Evolutionary conservation across 2,113 vertebrate genomes (phyloP).

Genomic region (Lipotes vexillifer): DNA sequence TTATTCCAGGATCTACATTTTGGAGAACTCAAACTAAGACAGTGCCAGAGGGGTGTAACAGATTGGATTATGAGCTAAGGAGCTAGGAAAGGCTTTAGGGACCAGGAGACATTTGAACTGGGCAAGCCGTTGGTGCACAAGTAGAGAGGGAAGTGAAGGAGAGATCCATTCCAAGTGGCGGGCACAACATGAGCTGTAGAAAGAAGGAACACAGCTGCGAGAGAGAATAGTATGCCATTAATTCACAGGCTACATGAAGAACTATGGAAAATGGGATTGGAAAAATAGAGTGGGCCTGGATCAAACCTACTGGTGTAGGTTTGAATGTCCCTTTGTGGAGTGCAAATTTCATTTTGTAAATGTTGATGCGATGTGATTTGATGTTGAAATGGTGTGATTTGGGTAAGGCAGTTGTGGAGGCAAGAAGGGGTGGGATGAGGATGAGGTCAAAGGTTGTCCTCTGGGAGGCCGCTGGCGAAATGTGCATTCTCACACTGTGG

Average conservation of each 20-base stretch:
- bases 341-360: neutral
- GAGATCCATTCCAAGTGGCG: neutral
- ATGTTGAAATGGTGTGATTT: neutral
- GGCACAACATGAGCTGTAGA: neutral
- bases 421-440: neutral
- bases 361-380: neutral
- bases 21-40: neutral
- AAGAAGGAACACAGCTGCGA: neutral
- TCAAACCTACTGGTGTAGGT: too few species aligned
- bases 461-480: neutral
- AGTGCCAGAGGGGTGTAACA: neutral
- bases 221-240: rapidly evolving
- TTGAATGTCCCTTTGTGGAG: too few species aligned
- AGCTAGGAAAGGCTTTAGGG: neutral
- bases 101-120: neutral
- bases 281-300: neutral
- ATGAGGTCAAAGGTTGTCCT: neutral
- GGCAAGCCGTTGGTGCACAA: neutral
- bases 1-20: neutral
- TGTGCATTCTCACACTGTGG: neutral
- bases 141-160: neutral
- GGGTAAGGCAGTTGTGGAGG: too few species aligned
- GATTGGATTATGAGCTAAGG: neutral
- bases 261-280: neutral
- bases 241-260: neutral